Evolutionary conservation across 2,888 invertebrate species (phyloP), one percentile per base, ranked within the genome.

Genomic region (Horisme vitalbata): DNA sequence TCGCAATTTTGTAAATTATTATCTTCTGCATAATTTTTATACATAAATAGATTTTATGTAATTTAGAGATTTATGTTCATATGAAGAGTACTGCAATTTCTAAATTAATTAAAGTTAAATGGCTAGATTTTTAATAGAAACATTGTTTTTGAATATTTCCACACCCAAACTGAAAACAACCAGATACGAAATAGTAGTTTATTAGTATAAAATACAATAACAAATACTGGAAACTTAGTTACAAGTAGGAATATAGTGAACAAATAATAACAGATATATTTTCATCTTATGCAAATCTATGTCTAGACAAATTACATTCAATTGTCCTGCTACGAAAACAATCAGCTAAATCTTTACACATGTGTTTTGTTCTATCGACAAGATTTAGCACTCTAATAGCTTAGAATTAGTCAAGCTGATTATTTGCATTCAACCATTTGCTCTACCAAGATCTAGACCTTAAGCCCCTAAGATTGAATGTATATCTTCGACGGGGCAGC

Each of bases 141-240:
- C 71, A 74, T 78, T 70, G 75, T 71, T 75, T 79, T 74, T n/a
- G n/a, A n/a, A 67, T 69, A 70, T 73, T 75, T 74, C 75, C 65
- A 71, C 64, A 61, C 69, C 69, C 61, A 46, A 37, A 27, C 21
- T 45, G 7, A 15, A 47, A 52, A 49, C 32, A 11, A 44, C 28
- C n/a, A 20, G 23, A 27, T 55, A 52, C 27, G 48, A 56, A 55
- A 48, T 44, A 49, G 31, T 35, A 33, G 45, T 56, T 56, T 54
- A 56, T 54, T 59, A 56, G 36, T 50, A 44, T 27, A 45, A 52
- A 52, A 44, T 43, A 52, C 27, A 45, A 38, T 33, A 39, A 41
- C 28, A 37, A 50, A 46, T 48, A 46, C 43, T 45, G 44, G 24
- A 41, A 45, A 51, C 37, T 45, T 23, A 31, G 43, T 44, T 50